Evolutionary conservation across 2,797 vertebrate species (phyloP).

Genomic region (Enteromius unitaeniatus): DNA sequence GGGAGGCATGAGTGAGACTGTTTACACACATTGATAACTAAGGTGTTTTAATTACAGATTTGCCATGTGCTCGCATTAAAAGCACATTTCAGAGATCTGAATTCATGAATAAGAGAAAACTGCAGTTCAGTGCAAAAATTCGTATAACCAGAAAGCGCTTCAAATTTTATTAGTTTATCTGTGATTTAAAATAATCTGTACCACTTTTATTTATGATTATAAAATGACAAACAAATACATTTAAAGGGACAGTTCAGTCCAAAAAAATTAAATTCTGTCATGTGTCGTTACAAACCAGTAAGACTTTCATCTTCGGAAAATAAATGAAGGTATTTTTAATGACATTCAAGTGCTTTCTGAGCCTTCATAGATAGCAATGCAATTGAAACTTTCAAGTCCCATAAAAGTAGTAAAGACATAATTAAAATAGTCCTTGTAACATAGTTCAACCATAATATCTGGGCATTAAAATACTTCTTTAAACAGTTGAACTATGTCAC

Average conservation of each 20-base stretch:
- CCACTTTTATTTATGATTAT: not conserved
- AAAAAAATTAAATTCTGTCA: no score
- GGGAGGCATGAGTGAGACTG: constrained; percentile 48
- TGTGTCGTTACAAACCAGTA: not conserved
- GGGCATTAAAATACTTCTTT: no score
- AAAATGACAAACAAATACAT: not conserved
- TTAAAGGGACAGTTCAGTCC: not conserved
- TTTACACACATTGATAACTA: constrained; percentile 61
- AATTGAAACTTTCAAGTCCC: no score
- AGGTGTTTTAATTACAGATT: constrained; percentile 59
- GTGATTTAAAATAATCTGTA: constrained; percentile 2
- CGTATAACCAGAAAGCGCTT: constrained; percentile 8
- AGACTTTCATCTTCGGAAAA: not conserved
- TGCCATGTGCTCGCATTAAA: constrained; percentile 60
- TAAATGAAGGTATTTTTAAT: not conserved
- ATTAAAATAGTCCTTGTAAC: no score
- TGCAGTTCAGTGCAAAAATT: constrained; percentile 50
- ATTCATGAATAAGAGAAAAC: constrained; percentile 52
- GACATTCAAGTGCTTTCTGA: not conserved
- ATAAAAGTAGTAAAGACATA: no score
- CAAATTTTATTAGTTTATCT: constrained; percentile 1
- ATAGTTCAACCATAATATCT: no score
- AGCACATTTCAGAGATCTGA: constrained; percentile 59
- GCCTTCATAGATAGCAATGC: no score
- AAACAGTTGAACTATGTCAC: no score